Conservation (phyloP, 2,888 invertebrate genomes). For the Eristalis tenax region DNA sequence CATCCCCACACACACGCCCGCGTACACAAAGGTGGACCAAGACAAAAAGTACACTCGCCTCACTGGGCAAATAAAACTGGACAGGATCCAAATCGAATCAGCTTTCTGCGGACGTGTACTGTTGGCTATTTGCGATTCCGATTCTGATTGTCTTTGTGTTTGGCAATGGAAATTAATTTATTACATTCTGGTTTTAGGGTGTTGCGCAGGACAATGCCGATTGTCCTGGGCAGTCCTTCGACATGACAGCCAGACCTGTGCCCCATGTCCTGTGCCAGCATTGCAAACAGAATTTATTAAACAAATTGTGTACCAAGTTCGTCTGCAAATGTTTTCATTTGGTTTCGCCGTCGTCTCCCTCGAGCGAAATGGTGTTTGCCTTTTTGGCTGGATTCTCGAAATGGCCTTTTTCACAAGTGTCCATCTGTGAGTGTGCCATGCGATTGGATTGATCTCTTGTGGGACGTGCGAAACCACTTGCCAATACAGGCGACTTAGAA, state of each 20-base stretch:
- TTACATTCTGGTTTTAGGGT: background rate
- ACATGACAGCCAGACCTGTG: too few species aligned
- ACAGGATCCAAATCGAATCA: constrained; percentile 28
- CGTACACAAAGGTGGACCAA: background rate
- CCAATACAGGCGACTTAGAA: too few species aligned
- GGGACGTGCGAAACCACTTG: too few species aligned
- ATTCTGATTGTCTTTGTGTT: background rate
- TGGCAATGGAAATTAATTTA: constrained; percentile 23
- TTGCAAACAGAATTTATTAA: constrained; percentile 17
- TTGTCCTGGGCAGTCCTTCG: too few species aligned
- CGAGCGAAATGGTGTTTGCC: too few species aligned
- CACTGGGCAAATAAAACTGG: constrained; percentile 7
- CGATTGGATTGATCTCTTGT: too few species aligned
- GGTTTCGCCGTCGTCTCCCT: too few species aligned
- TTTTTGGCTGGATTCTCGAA: too few species aligned
- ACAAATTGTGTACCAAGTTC: constrained; percentile 12
- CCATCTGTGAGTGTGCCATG: too few species aligned
- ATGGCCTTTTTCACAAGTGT: too few species aligned
- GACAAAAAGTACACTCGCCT: background rate
- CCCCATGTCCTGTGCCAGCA: background rate
- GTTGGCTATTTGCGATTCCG: background rate
- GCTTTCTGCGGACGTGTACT: background rate
- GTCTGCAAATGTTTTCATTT: constrained; percentile 11
- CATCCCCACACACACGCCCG: background rate
- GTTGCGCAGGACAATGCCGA: background rate